Percentiles rank a stretch among this genome's conserved stretches.
phyloP scores from a whole-genome alignment of 2,888 invertebrate species.

The Pachymerium ferrugineum region DNA sequence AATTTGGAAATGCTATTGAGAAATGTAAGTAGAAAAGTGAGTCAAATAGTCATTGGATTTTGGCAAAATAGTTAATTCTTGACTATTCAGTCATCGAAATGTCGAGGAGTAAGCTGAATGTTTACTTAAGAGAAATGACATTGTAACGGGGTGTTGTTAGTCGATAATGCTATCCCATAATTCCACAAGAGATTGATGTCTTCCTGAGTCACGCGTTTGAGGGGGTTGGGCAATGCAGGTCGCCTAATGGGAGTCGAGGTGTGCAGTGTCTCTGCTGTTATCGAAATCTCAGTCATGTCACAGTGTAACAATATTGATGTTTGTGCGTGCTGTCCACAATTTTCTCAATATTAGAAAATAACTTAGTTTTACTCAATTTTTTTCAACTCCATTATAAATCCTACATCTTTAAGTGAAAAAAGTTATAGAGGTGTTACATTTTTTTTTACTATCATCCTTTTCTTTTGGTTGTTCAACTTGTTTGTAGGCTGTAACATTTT shows the following conservation, averaged over 20 bases:
- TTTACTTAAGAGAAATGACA: constrained; percentile 16
- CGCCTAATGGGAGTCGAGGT: constrained; percentile 24
- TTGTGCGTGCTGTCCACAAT: background rate
- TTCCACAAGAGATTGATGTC: constrained; percentile 9
- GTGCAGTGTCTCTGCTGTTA: constrained; percentile 18
- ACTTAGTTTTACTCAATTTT: too few relatives aligned
- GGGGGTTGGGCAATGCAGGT: constrained; percentile 20
- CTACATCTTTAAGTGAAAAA: background rate
- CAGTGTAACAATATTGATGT: constrained; percentile 25
- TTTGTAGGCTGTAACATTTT: constrained; percentile 23
- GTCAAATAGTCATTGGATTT: too few relatives aligned
- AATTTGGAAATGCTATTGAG: too few relatives aligned
- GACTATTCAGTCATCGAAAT: too few relatives aligned
- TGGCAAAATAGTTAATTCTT: background rate
- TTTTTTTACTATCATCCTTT: background rate
- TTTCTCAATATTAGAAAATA: constrained; percentile 6
- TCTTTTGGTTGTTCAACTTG: background rate
- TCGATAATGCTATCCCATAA: constrained; percentile 22
- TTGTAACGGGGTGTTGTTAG: background rate
- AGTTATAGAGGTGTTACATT: background rate
- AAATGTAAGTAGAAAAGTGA: too few relatives aligned
- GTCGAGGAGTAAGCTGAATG: too few relatives aligned
- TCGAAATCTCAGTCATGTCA: constrained; percentile 27
- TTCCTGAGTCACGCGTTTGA: constrained; percentile 21
- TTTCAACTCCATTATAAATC: too few relatives aligned